Conservation (phyloP, 2,888 invertebrate species). For the Lithophane semibrunnea region DNA sequence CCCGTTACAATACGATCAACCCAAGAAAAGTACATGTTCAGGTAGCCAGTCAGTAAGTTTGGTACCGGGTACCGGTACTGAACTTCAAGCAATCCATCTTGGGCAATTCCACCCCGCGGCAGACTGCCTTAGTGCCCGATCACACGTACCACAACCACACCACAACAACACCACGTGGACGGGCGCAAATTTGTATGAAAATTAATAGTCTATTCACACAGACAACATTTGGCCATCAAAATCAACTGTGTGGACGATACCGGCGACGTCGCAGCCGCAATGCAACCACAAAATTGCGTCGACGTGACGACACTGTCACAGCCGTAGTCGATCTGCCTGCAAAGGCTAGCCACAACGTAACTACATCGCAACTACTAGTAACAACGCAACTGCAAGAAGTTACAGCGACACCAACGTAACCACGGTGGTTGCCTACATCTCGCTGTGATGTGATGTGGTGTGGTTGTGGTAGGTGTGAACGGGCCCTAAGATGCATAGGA, state of each 20-base stretch:
- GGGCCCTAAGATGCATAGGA: neutral
- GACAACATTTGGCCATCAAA: neutral
- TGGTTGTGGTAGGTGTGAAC: neutral
- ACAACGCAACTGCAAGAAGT: neutral
- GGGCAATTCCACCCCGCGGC: too few relatives aligned
- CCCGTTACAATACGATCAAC: neutral
- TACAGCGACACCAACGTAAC: neutral
- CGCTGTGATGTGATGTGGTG: neutral
- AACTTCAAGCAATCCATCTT: neutral
- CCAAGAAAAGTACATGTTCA: too few relatives aligned
- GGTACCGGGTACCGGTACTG: too few relatives aligned
- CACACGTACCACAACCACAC: neutral
- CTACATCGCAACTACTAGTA: neutral
- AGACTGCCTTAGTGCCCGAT: neutral
- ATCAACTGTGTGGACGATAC: neutral
- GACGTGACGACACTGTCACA: too few relatives aligned
- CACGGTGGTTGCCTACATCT: neutral
- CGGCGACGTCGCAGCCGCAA: neutral
- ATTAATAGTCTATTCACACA: neutral
- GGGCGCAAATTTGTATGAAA: neutral
- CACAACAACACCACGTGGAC: neutral
- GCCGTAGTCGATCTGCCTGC: too few relatives aligned
- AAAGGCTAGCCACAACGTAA: neutral
- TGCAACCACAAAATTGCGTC: too few relatives aligned
- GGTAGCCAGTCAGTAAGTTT: neutral